A percentile compares a stretch with the other conserved stretches of the same genome.
These are phyloP conservation scores for Dolichopus griseipennis DNA, from an alignment of 2,888 invertebrate genomes.

Conservation along the genomic window DNA sequence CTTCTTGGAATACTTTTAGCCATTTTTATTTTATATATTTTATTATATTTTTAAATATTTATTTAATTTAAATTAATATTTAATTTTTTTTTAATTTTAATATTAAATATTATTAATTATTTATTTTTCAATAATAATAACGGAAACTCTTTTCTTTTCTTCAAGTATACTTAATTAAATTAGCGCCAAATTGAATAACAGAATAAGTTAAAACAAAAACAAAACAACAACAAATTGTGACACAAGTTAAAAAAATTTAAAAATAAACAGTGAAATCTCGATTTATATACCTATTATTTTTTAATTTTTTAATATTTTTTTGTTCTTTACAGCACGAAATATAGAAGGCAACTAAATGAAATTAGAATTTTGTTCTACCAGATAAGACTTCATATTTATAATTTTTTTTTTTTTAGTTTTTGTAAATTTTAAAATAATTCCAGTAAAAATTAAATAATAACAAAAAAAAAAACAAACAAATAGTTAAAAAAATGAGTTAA, in stretches of 20 bases:
- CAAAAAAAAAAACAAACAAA: not conserved
- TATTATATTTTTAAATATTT: not conserved
- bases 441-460: not conserved
- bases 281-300: too few relatives aligned
- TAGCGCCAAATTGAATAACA: not conserved
- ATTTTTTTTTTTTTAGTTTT: not conserved
- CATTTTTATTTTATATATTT: conserved; percentile 21
- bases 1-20: conserved; percentile 44
- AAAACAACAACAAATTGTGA: too few relatives aligned
- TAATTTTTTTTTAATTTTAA: too few relatives aligned
- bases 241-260: too few relatives aligned
- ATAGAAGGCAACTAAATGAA: not conserved
- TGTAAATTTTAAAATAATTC: not conserved
- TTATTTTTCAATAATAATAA: not conserved
- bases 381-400: not conserved
- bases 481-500: not conserved
- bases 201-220: too few relatives aligned
- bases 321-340: not conserved
- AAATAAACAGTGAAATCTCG: too few relatives aligned
- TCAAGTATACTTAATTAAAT: not conserved
- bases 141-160: not conserved
- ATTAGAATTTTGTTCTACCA: not conserved
- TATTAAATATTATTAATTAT: too few relatives aligned
- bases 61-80: not conserved
- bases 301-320: not conserved